Evolutionary conservation across 2,888 invertebrate genomes (phyloP).

Genomic region (Autographa gamma): DNA sequence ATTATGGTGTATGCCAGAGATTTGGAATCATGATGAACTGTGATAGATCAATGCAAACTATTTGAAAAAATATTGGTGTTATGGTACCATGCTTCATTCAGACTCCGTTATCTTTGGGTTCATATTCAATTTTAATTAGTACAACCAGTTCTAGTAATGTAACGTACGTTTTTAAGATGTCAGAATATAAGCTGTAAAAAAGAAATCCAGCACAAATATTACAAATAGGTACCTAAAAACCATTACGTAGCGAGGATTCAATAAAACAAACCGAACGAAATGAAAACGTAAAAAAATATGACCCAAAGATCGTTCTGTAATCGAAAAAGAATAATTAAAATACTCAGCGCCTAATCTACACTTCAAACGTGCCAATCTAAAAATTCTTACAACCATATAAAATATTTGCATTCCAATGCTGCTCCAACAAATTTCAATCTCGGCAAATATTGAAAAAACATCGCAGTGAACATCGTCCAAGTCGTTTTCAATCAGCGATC

Average conservation of each 20-base stretch:
- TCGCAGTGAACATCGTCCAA: constrained; percentile 49
- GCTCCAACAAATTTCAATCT: constrained; percentile 56
- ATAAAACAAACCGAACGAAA: neutral
- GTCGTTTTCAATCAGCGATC: constrained; percentile 59
- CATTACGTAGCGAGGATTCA: neutral
- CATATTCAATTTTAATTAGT: no score
- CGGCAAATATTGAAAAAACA: constrained; percentile 53
- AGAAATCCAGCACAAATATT: no score
- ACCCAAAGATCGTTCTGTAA: constrained; percentile 2
- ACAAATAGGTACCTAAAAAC: neutral
- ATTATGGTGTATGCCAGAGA: neutral
- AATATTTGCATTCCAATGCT: constrained; percentile 53
- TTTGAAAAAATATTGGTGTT: no score
- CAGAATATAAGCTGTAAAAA: no score
- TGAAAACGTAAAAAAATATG: neutral
- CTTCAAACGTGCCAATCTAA: constrained; percentile 17
- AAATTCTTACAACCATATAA: constrained; percentile 37
- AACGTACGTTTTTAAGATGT: no score
- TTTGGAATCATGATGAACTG: no score
- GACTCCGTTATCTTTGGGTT: no score
- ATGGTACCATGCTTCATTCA: no score
- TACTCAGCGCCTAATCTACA: constrained; percentile 20
- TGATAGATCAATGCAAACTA: no score
- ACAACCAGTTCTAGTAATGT: no score
- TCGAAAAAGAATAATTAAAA: constrained; percentile 30